Evolutionary conservation across 35 echinoderm and acorn worm species (phyloP), one percentile per base, ranked within the genome.

Genomic region (Acanthaster planci): DNA sequence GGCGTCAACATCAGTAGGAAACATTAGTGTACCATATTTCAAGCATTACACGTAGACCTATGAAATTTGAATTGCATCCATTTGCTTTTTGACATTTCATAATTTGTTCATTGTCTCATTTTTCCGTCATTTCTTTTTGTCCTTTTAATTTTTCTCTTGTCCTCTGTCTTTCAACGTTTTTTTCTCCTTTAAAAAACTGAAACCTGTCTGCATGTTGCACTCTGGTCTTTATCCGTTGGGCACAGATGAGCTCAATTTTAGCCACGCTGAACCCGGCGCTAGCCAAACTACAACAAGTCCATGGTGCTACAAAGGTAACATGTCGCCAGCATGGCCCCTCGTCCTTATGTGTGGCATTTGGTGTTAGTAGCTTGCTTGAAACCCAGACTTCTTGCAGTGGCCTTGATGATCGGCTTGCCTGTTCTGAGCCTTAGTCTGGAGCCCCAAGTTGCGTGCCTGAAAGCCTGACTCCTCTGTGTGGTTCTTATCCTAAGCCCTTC

Each of bases 201-300:
- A 47, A 4, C 4, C 47, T 44, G 31, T 44, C 38, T 79, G 38
- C 47, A 40, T 79, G 47, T 18, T 52, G 38, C 47, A 79, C 38
- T 15, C 18, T 79, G 77, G 77, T 7, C 31, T 40, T 38, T 36
- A 36, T 44, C 38, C 37, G 37, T 38, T 36, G 29, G 23, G 19
- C 39, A 6, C 40, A 99, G 96, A 99, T 94, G 92, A 94, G 90
- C 76, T 94, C 96, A 26, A 94, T 99, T 76, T 79, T 99, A 54
- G 96, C 96, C 56, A 91, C 92, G 34, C 86, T 99, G 19, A 99
- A 99, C 79, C 96, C 96, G 85, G 92, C 96, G 44, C 82, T 99
- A 57, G 96, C 86, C 81, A 99, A 99, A 92, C 86, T 99, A 64
- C 96, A 92, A 58, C 89, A 92, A 76, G 90, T 89, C 40, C 93